Conservation (phyloP, 1,140 invertebrate species). For the Drosophila busckii region DNA sequence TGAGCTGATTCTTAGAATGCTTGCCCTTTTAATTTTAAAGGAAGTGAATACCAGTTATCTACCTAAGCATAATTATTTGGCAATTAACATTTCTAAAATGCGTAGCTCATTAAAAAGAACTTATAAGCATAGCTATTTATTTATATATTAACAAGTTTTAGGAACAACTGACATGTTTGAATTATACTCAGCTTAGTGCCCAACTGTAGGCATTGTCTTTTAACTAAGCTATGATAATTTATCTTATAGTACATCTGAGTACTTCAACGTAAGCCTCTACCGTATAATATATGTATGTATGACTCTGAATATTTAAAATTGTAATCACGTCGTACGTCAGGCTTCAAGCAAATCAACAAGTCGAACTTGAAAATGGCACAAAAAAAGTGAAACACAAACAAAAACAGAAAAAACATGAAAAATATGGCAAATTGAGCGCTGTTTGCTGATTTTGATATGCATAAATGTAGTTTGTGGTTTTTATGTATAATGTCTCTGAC, state of each 20-base stretch:
- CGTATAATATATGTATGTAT: constrained; percentile 2
- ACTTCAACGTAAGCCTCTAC: too few relatives aligned
- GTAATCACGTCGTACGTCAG: constrained; percentile 20
- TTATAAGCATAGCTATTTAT: constrained; percentile 19
- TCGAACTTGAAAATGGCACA: constrained; percentile 49
- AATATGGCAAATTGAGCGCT: constrained; percentile 15
- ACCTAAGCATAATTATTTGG: too few relatives aligned
- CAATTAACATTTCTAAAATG: constrained; percentile 22
- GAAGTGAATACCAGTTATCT: too few relatives aligned
- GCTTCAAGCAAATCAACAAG: constrained; percentile 25
- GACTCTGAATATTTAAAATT: constrained; percentile 38
- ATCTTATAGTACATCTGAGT: too few relatives aligned
- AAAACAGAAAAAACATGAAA: constrained; percentile 18
- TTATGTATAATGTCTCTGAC: constrained; percentile 3
- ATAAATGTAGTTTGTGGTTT: constrained; percentile 27
- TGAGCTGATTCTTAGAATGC: too few relatives aligned
- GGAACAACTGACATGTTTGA: constrained; percentile 5
- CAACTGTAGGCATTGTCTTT: constrained; percentile 15
- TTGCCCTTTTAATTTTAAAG: too few relatives aligned
- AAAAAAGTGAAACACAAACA: constrained; percentile 44
- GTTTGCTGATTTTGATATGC: constrained; percentile 7
- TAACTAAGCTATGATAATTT: too few relatives aligned
- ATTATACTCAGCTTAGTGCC: constrained; percentile 10
- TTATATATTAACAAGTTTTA: constrained; percentile 15
- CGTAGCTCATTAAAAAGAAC: constrained; percentile 4